Conservation (phyloP, 2,888 invertebrate genomes). For the Heliconius cydno region DNA sequence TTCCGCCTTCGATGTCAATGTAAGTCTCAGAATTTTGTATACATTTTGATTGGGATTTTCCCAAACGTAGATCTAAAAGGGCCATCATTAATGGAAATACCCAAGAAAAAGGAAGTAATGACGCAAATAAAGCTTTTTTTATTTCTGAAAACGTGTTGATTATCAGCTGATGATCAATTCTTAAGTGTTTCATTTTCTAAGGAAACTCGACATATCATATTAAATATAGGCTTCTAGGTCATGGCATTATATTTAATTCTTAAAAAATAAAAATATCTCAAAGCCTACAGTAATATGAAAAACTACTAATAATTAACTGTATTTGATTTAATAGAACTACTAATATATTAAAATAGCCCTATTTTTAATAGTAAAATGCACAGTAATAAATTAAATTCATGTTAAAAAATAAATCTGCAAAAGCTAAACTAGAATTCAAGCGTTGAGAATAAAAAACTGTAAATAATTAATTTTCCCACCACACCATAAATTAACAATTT, state of each 20-base stretch:
- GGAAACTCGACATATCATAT: neutral
- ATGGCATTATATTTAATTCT: neutral
- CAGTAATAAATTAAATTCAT: too few species aligned
- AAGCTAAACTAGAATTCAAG: too few species aligned
- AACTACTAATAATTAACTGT: neutral
- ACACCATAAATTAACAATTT: neutral
- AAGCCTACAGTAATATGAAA: neutral
- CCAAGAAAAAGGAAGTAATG: neutral
- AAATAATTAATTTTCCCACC: neutral
- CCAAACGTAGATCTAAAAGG: slow-evolving; percentile 46
- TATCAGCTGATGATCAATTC: neutral
- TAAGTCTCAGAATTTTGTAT: slow-evolving; percentile 56
- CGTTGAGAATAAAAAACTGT: too few species aligned
- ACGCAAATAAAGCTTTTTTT: neutral
- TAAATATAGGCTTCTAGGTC: slow-evolving; percentile 2
- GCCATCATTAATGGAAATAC: slow-evolving; percentile 37
- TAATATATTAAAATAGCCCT: neutral
- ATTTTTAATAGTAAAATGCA: neutral
- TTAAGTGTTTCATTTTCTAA: neutral
- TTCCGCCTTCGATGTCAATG: slow-evolving; percentile 82
- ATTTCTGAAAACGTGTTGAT: neutral
- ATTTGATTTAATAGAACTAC: neutral
- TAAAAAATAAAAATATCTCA: neutral
- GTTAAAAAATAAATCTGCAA: too few species aligned
- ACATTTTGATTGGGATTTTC: slow-evolving; percentile 57